A percentile compares a stretch with the other conserved stretches of the same genome.
Conservation (phyloP, 2,113 vertebrate genomes). For the Nasalis larvatus region DNA sequence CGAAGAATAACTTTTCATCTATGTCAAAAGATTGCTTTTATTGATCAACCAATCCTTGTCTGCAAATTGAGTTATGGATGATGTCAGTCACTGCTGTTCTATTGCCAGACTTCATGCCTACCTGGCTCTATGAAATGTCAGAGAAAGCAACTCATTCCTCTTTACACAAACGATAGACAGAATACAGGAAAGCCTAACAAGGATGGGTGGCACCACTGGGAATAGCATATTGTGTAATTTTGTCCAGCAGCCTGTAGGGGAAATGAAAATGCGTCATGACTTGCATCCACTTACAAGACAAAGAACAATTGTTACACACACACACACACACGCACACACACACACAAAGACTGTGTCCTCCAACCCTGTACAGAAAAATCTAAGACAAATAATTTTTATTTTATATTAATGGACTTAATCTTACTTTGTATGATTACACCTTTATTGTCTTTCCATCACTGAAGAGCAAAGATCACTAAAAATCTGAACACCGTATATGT, state of each 20-base stretch:
- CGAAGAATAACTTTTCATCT: conserved; percentile 41
- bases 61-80: conserved; percentile 31
- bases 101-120: background rate
- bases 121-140: background rate
- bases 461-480: background rate
- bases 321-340: too few species aligned
- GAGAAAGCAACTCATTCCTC: background rate
- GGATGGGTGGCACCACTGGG: rapidly evolving
- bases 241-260: background rate
- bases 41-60: conserved; percentile 48
- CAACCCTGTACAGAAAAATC: background rate
- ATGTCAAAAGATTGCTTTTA: conserved; percentile 43
- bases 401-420: background rate
- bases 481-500: background rate
- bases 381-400: background rate
- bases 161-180: background rate
- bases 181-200: background rate
- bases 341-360: background rate
- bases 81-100: conserved; percentile 1
- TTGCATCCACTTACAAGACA: background rate
- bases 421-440: background rate
- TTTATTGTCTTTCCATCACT: background rate
- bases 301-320: background rate
- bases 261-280: background rate
- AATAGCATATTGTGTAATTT: background rate